Percentiles rank a stretch among this genome's conserved stretches.
phyloP scores from a whole-genome alignment of 1,140 invertebrate genomes.

The Lepidotrigona ventralis region DNA sequence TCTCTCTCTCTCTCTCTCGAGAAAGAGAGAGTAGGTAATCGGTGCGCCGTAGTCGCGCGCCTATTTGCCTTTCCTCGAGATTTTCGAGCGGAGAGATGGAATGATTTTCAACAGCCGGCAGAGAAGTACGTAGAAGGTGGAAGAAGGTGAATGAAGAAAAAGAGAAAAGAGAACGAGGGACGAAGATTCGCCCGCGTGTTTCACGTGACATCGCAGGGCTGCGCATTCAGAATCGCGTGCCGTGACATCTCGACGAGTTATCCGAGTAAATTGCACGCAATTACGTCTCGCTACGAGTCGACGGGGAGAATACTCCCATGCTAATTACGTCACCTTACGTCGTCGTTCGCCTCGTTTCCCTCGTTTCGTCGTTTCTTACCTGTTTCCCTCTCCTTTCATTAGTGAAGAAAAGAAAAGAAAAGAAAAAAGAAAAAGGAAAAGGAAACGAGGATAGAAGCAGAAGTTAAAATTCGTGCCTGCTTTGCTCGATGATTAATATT shows the following conservation, averaged over 20 bases:
- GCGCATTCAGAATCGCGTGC: constrained; percentile 35
- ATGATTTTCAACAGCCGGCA: background rate
- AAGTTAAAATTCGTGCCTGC: background rate
- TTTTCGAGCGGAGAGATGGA: background rate
- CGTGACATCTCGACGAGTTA: constrained; percentile 50
- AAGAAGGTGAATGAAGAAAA: background rate
- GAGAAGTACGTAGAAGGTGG: background rate
- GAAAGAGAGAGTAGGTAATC: background rate
- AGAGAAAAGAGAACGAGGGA: background rate
- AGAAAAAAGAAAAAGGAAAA: too few relatives aligned
- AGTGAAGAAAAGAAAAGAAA: background rate
- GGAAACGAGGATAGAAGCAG: too few relatives aligned
- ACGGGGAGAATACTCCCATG: background rate
- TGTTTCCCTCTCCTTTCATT: background rate
- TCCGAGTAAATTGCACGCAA: constrained; percentile 44
- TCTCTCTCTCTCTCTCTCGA: too few relatives aligned
- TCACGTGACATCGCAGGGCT: background rate
- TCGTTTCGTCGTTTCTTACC: constrained; percentile 3
- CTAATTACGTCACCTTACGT: constrained; percentile 33
- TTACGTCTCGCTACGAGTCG: constrained; percentile 32
- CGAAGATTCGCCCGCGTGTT: background rate
- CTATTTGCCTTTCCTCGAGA: background rate
- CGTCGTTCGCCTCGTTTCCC: background rate
- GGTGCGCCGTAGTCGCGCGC: background rate
- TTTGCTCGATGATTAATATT: background rate